Evolutionary conservation across 2,888 invertebrate genomes (phyloP), one percentile per base, ranked within the genome.

Genomic region (Plusia festucae): DNA sequence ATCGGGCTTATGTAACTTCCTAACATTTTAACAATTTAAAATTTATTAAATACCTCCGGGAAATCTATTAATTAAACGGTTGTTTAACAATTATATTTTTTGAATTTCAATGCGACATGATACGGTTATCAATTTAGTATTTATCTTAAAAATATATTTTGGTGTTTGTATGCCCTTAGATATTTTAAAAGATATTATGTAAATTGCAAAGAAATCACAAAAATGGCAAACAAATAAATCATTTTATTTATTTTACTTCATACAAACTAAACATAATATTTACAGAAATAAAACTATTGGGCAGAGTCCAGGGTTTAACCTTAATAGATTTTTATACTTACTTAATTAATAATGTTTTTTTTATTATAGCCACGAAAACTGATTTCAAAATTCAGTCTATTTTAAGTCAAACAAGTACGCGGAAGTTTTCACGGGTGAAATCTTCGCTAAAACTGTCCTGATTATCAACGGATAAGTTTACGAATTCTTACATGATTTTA

Each of bases 191-290:
- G n/a, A n/a, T 24, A 24, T 2, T 24, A 24, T 6, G 7, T 16
- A 24, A 7, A n/a, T 15, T 2, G 51, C 22, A 16, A 57, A 18
- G 9, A 20, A 60, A 67, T 54, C 15, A 54, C 7, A 30, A 22
- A 0, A n/a, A 32, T 13, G 15, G 20, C 6, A 46, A 67, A 55
- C 13, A 53, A 71, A 62, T 60, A 34, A 76, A 67, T 55, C 34
- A 44, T 1, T 73, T 76, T 74, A 76, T 40, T 40, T n/a, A n/a
- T 40, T 30, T 73, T 73, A 60, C 22, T 71, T 51, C 59, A 76
- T 72, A 51, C 34, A 57, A 60, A 60, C 59, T 68, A 54, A 58
- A 62, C 9, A 13, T 64, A 73, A 77, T 76, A 74, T 74, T 74
- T 74, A 74, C 74, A 73, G 27, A 53, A 58, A 30, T 61, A 63